These are phyloP conservation scores for Sebastolobus alascanus DNA, from an alignment of 2,797 vertebrate genomes.

Conservation along the genomic window DNA sequence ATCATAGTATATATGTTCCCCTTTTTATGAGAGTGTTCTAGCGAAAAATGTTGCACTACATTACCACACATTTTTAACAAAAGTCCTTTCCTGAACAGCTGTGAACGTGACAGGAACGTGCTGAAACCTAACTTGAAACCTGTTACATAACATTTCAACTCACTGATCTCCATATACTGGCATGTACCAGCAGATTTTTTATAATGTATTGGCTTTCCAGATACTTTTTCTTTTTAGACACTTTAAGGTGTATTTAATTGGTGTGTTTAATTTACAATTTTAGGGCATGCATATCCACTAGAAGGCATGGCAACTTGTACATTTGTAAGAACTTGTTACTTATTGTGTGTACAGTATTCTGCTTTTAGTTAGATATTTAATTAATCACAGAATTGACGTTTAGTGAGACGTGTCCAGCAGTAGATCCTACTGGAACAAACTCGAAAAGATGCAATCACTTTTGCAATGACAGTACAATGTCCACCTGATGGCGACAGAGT, in stretches of 20 bases:
- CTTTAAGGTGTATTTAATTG: neutral
- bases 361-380: neutral
- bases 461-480: constrained; percentile 7
- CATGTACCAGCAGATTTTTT: too few species aligned
- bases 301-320: neutral
- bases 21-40: neutral
- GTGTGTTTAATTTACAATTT: neutral
- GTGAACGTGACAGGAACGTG: constrained; percentile 45
- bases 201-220: too few species aligned
- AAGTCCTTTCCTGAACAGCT: neutral
- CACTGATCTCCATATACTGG: neutral
- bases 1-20: neutral
- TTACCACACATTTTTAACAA: neutral
- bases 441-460: neutral
- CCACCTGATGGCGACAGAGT: constrained; percentile 75
- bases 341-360: neutral
- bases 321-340: neutral
- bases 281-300: neutral
- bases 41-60: neutral
- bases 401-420: neutral
- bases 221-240: neutral
- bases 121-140: neutral
- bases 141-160: constrained; percentile 49
- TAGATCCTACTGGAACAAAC: neutral
- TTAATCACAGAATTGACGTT: neutral